Percentiles rank a stretch among this genome's conserved stretches.
Conservation (phyloP, 2,113 vertebrate species). For the Oreocharis arfaki region DNA sequence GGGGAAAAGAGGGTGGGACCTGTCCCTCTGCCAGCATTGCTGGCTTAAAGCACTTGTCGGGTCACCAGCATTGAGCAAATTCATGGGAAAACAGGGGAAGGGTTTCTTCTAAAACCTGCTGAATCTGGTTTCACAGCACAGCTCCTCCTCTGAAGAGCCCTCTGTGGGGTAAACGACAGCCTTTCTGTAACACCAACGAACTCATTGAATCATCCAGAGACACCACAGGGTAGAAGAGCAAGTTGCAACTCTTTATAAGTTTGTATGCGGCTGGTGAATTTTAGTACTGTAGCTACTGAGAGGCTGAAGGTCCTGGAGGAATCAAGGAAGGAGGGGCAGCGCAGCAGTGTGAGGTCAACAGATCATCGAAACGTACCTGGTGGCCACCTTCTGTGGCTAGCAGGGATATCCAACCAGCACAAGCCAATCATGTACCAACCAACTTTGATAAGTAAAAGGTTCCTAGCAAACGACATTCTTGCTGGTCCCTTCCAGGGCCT, state of each 20-base stretch:
- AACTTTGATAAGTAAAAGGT: background rate
- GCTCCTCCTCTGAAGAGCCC: background rate
- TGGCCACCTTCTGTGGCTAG: background rate
- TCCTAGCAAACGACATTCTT: background rate
- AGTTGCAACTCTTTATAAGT: background rate
- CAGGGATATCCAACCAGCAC: background rate
- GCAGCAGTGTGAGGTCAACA: rapidly evolving
- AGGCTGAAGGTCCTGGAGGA: background rate
- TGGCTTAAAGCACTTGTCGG: background rate
- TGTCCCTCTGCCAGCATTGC: background rate
- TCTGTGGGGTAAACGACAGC: background rate
- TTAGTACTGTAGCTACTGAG: background rate
- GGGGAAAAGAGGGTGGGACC: background rate
- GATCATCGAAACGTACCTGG: rapidly evolving
- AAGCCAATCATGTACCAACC: background rate
- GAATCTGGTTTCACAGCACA: background rate
- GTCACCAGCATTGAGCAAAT: background rate
- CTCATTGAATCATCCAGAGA: background rate
- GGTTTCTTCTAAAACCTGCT: background rate
- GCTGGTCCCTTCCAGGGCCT: background rate
- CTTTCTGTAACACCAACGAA: background rate
- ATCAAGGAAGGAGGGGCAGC: background rate
- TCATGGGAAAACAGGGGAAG: background rate
- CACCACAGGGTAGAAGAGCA: background rate
- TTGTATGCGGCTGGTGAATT: background rate